Evolutionary conservation across 2,113 vertebrate species (phyloP).

Genomic region (Zosterops pallidus): DNA sequence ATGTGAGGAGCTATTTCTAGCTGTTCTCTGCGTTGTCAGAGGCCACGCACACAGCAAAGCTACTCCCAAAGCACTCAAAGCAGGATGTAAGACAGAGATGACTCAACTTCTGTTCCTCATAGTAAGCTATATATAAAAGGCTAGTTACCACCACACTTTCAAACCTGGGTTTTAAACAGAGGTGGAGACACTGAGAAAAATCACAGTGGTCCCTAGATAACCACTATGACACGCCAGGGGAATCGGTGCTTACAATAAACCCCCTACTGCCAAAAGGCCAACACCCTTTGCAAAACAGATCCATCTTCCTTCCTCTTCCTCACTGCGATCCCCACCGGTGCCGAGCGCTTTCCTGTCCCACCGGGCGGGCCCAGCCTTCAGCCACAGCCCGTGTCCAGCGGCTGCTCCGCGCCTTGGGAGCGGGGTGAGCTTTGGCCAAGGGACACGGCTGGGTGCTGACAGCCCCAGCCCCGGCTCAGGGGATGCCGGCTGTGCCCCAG

Average conservation of each 20-base stretch:
- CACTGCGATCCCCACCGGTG: not conserved
- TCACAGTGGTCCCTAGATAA: not conserved
- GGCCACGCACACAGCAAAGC: not conserved
- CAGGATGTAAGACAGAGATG: conserved; percentile 37
- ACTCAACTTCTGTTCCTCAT: conserved; percentile 37
- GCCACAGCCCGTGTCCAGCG: not conserved
- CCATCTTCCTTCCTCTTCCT: not conserved
- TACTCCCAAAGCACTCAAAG: not conserved
- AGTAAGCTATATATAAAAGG: conserved; percentile 22
- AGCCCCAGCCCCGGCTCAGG: not conserved
- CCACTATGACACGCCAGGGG: not conserved
- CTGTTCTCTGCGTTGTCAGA: not conserved
- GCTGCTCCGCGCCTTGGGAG: not conserved
- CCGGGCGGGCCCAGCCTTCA: not conserved
- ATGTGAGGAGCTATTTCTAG: not conserved
- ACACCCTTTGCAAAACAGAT: not conserved
- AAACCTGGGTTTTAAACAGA: not conserved
- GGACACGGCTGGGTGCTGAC: not conserved
- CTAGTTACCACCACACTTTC: not conserved
- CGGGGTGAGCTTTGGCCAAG: too few species aligned
- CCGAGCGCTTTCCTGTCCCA: not conserved
- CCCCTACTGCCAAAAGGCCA: not conserved
- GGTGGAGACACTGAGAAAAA: not conserved
- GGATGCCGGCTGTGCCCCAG: not conserved
- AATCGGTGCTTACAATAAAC: not conserved